Conservation (phyloP, 2,888 invertebrate genomes). For the Kuschelorhynchus macadamiae region DNA sequence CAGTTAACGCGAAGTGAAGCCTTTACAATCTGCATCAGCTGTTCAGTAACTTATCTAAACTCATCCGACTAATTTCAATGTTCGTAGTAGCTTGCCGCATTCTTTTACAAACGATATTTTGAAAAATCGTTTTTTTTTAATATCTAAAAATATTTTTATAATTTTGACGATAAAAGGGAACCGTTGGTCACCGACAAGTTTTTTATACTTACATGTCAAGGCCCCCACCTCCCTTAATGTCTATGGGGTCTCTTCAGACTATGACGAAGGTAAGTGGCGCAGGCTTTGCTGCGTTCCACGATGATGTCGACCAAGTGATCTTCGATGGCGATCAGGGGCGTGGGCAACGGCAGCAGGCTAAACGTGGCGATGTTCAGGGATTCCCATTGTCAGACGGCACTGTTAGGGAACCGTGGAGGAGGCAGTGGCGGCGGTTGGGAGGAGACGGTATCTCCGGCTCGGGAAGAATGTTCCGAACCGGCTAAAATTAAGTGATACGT, state of each 20-base stretch:
- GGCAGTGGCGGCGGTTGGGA: slow-evolving; percentile 84
- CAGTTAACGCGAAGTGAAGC: no score
- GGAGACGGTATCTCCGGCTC: slow-evolving; percentile 76
- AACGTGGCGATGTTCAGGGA: slow-evolving; percentile 72
- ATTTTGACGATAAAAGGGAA: no score
- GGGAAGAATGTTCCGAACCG: slow-evolving; percentile 91
- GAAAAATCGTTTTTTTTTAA: no score
- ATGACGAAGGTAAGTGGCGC: slow-evolving; percentile 78
- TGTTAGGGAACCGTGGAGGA: slow-evolving; percentile 84
- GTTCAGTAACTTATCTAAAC: no score
- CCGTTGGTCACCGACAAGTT: no score
- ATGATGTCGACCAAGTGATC: slow-evolving; percentile 75
- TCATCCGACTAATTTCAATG: no score
- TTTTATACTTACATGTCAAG: slow-evolving; percentile 19
- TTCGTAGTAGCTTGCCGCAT: no score
- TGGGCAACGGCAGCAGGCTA: slow-evolving; percentile 68
- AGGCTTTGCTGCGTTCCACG: slow-evolving; percentile 74
- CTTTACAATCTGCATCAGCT: no score
- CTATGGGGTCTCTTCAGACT: slow-evolving; percentile 71
- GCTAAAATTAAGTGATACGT: slow-evolving; percentile 73
- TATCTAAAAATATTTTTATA: no score
- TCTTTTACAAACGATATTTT: no score
- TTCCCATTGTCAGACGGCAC: slow-evolving; percentile 86
- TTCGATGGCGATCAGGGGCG: slow-evolving; percentile 71
- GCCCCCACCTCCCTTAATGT: slow-evolving; percentile 26